Conservation (phyloP, 2,888 invertebrate species). For the Teleiodes luculella region DNA sequence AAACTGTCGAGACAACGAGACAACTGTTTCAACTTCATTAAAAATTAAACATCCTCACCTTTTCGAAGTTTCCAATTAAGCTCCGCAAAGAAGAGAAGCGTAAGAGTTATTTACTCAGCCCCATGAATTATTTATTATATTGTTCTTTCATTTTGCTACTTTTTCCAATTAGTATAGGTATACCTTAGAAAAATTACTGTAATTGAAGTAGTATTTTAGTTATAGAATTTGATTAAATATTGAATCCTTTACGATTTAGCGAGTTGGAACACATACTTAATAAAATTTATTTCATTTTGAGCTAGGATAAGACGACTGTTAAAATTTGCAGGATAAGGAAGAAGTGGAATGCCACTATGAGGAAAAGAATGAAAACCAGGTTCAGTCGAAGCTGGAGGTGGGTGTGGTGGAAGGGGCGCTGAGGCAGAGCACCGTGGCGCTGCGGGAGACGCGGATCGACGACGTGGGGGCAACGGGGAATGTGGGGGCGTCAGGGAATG, state of each 20-base stretch:
- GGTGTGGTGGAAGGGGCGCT: slow-evolving; percentile 56
- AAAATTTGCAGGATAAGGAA: slow-evolving; percentile 59
- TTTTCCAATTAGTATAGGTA: background rate
- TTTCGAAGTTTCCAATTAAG: background rate
- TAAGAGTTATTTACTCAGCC: background rate
- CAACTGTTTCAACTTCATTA: too few relatives aligned
- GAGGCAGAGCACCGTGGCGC: slow-evolving; percentile 37
- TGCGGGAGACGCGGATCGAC: slow-evolving; percentile 83
- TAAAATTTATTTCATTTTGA: too few relatives aligned
- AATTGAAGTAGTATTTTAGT: too few relatives aligned
- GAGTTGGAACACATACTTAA: too few relatives aligned
- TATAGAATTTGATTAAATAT: too few relatives aligned
- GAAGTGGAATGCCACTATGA: slow-evolving; percentile 73
- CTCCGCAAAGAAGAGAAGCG: background rate
- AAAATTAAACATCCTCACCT: background rate
- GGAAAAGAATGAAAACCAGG: slow-evolving; percentile 69
- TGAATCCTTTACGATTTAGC: too few relatives aligned
- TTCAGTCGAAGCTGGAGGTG: slow-evolving; percentile 51
- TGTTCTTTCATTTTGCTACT: background rate
- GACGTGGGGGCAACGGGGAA: slow-evolving; percentile 36
- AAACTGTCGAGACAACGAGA: too few relatives aligned
- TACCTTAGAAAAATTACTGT: background rate
- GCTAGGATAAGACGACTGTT: too few relatives aligned
- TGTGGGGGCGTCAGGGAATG: background rate
- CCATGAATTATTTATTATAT: background rate